Percentiles rank a stretch among this genome's conserved stretches.
Evolutionary conservation across 1,140 invertebrate genomes (phyloP).

Genomic region (Ips nitidus): DNA sequence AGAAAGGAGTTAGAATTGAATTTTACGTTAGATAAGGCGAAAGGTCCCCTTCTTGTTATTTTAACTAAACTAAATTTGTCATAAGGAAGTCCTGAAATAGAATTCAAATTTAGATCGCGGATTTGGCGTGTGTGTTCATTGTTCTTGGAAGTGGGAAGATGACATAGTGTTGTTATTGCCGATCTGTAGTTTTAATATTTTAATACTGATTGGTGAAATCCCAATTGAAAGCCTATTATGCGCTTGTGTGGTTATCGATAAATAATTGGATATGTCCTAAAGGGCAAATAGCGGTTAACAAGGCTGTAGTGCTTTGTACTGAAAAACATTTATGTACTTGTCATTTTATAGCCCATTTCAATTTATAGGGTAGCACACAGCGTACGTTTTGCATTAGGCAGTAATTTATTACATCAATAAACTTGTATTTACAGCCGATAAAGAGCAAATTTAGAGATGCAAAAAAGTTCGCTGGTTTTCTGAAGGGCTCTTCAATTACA

Average conservation of each 20-base stretch:
- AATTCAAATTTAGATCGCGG: too few species aligned
- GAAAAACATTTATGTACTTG: slow-evolving; percentile 14
- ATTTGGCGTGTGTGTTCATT: too few species aligned
- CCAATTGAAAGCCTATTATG: slow-evolving; percentile 2
- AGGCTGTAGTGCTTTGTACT: slow-evolving; percentile 1
- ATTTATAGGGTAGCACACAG: slow-evolving; percentile 2
- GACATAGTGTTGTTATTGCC: too few species aligned
- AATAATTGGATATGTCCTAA: slow-evolving; percentile 5
- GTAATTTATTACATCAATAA: slow-evolving; percentile 11
- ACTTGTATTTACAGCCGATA: slow-evolving; percentile 7
- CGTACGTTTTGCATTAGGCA: neutral
- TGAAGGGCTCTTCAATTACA: too few species aligned
- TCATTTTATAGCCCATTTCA: slow-evolving; percentile 12
- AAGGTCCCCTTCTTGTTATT: slow-evolving; percentile 3
- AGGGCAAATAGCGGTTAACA: slow-evolving; percentile 5
- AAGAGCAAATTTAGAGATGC: slow-evolving; percentile 1
- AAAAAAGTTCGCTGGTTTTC: too few species aligned
- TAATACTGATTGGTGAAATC: too few species aligned
- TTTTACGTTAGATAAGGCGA: slow-evolving; percentile 5
- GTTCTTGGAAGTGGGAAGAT: too few species aligned
- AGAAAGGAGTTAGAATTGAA: neutral
- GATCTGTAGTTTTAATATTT: too few species aligned
- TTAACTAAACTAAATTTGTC: slow-evolving; percentile 4
- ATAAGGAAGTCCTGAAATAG: neutral
- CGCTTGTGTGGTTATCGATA: neutral